phyloP scores from a whole-genome alignment of 2,888 invertebrate species.

The Heliconius erato region DNA sequence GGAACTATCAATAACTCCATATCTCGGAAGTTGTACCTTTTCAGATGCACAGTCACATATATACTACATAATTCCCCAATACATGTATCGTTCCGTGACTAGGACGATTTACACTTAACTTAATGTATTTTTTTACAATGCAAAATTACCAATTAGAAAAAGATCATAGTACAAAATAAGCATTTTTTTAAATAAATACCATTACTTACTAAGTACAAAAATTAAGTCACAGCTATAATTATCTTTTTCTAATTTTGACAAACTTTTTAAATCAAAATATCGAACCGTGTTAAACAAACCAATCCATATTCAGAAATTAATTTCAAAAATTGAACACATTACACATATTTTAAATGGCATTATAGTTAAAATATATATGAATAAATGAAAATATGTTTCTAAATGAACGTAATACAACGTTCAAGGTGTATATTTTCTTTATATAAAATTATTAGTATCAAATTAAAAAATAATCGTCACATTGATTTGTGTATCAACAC shows the following conservation, averaged over 20 bases:
- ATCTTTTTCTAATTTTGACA: neutral
- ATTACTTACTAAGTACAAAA: slow-evolving; percentile 32
- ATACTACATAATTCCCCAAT: neutral
- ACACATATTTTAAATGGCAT: too few species aligned
- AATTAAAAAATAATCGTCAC: too few species aligned
- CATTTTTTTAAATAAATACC: slow-evolving; percentile 1
- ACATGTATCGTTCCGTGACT: slow-evolving; percentile 29
- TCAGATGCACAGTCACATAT: too few species aligned
- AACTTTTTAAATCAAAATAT: neutral
- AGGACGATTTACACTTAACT: slow-evolving; percentile 11
- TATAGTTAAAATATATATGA: too few species aligned
- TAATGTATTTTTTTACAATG: neutral
- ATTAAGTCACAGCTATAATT: slow-evolving; percentile 29
- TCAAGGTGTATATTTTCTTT: too few species aligned
- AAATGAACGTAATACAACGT: too few species aligned
- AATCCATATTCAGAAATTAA: too few species aligned
- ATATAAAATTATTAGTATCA: too few species aligned
- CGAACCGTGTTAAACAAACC: neutral
- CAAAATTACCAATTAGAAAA: neutral
- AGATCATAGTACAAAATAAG: slow-evolving; percentile 15
- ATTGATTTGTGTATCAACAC: too few species aligned
- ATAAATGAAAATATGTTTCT: too few species aligned
- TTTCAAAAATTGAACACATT: too few species aligned
- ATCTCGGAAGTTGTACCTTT: too few species aligned
- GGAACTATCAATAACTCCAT: neutral